phyloP scores from a whole-genome alignment of 2,797 vertebrate genomes.

The Lacerta viridis region DNA sequence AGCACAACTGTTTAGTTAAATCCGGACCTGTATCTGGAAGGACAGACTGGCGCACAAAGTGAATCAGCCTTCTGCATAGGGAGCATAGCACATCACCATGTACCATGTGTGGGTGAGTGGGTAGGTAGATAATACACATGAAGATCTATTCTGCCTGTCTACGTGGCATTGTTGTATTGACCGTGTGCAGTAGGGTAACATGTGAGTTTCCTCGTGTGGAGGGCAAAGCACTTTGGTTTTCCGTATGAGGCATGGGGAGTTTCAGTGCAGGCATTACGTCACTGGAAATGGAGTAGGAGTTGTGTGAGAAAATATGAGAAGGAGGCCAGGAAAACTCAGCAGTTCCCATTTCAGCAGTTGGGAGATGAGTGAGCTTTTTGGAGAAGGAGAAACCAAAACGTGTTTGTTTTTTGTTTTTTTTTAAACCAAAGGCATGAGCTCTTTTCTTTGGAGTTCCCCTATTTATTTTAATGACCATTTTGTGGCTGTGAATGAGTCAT shows the following conservation, averaged over 20 bases:
- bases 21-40: neutral
- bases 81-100: neutral
- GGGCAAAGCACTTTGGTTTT: neutral
- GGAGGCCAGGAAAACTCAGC: neutral
- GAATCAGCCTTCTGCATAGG: no score
- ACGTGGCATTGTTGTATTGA: neutral
- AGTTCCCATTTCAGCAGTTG: neutral
- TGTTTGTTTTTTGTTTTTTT: slow-evolving; percentile 33
- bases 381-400: slow-evolving; percentile 52
- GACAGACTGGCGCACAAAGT: neutral
- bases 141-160: neutral
- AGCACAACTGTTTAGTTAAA: no score
- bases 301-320: no score
- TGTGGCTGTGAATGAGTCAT: slow-evolving; percentile 48
- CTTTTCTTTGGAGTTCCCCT: slow-evolving; percentile 53
- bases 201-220: neutral
- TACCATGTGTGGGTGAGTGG: no score
- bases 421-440: slow-evolving; percentile 14
- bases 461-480: neutral
- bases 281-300: neutral
- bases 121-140: neutral
- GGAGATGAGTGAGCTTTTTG: neutral
- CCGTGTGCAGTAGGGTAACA: neutral
- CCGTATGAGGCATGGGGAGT: neutral
- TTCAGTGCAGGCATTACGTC: neutral